phyloP scores from a whole-genome alignment of 1,140 invertebrate species.

The Nasonia longicornis region DNA sequence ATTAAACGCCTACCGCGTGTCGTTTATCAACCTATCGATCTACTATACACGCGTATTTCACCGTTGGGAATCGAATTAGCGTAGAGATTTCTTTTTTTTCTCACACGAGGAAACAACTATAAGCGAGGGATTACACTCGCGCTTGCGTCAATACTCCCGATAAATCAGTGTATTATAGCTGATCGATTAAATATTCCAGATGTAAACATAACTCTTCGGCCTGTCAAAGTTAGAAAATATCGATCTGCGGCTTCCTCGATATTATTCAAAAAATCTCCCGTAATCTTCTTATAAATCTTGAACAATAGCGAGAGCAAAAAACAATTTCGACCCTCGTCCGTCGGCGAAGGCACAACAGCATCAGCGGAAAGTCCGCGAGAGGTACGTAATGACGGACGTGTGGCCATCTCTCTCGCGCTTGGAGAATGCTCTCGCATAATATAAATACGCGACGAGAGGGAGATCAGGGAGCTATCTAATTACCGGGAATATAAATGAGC shows the following conservation, averaged over 20 bases:
- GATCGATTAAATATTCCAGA: too few species aligned
- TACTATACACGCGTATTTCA: not conserved
- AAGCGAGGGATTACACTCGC: not conserved
- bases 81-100: conserved; percentile 21
- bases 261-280: too few species aligned
- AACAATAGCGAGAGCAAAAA: not conserved
- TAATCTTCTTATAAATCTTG: too few species aligned
- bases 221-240: too few species aligned
- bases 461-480: conserved; percentile 64
- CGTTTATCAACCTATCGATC: conserved; percentile 27
- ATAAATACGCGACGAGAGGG: conserved; percentile 49
- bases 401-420: conserved; percentile 10
- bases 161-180: not conserved
- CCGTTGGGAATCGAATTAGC: conserved; percentile 1
- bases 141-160: not conserved
- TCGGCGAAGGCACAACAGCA: too few species aligned
- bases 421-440: conserved; percentile 43
- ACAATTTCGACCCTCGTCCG: not conserved
- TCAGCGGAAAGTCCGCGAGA: conserved; percentile 28
- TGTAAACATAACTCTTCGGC: too few species aligned
- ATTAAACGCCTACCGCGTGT: conserved; percentile 14
- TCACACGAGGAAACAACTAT: not conserved
- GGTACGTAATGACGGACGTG: conserved; percentile 51
- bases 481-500: conserved; percentile 63
- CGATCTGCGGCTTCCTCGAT: too few species aligned